phyloP scores from a whole-genome alignment of 1,140 invertebrate genomes.

The Oedothorax gibbosus region DNA sequence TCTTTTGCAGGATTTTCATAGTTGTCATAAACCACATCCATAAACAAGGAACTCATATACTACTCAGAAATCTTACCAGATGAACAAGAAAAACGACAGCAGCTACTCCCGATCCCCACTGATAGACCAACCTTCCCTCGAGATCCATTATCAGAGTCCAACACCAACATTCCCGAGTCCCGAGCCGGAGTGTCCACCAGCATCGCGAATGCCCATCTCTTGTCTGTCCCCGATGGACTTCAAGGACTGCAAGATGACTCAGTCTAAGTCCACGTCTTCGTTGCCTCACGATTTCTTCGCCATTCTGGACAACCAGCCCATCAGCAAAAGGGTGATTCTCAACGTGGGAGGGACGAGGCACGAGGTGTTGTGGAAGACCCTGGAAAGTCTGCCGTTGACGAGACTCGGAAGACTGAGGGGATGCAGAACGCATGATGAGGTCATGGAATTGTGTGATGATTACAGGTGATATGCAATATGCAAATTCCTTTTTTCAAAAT shows the following conservation, averaged over 20 bases:
- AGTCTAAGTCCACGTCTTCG: slow-evolving; percentile 87
- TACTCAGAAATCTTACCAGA: too few relatives aligned
- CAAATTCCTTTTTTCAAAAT: background rate
- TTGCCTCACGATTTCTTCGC: slow-evolving; percentile 92
- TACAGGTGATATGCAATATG: slow-evolving; percentile 71
- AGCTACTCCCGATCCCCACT: too few relatives aligned
- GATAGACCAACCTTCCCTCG: too few relatives aligned
- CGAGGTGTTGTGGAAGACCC: slow-evolving; percentile 91
- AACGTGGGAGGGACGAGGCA: slow-evolving; percentile 97
- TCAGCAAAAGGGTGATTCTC: slow-evolving; percentile 89
- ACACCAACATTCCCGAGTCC: too few relatives aligned
- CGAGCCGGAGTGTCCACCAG: too few relatives aligned
- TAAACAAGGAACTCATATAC: too few relatives aligned
- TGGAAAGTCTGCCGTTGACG: slow-evolving; percentile 95
- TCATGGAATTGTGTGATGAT: slow-evolving; percentile 96
- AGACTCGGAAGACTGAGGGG: slow-evolving; percentile 90
- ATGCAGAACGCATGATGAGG: slow-evolving; percentile 95
- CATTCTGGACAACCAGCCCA: slow-evolving; percentile 91
- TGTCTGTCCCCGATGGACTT: too few relatives aligned
- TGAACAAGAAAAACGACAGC: too few relatives aligned
- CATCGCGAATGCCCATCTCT: too few relatives aligned
- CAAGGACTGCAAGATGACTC: slow-evolving; percentile 70
- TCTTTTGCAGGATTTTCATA: too few relatives aligned
- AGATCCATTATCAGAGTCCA: too few relatives aligned
- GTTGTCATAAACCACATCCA: too few relatives aligned